These are phyloP conservation scores for Laupala kohalensis DNA, from an alignment of 1,140 invertebrate species.

Conservation along the genomic window DNA sequence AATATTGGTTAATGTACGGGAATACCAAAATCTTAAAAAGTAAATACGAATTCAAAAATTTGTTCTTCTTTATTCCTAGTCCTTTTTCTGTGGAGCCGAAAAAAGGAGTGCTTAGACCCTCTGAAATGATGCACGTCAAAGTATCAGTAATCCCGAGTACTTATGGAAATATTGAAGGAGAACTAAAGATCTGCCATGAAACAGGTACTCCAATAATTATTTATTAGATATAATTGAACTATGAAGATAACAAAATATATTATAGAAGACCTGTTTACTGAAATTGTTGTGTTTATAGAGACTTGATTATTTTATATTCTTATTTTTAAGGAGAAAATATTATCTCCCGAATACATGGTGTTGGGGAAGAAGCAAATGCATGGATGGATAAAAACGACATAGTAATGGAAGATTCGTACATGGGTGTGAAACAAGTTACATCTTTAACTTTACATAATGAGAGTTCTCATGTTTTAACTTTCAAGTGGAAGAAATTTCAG, in stretches of 20 bases:
- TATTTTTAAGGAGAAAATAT: slow-evolving; percentile 25
- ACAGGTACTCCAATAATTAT: too few species aligned
- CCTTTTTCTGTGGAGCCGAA: slow-evolving; percentile 27
- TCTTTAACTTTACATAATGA: slow-evolving; percentile 29
- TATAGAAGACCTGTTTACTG: too few species aligned
- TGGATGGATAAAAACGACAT: slow-evolving; percentile 22
- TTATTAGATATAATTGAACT: too few species aligned
- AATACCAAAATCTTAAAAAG: too few species aligned
- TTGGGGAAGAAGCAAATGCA: slow-evolving; percentile 23
- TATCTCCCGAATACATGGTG: slow-evolving; percentile 21
- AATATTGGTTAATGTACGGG: too few species aligned
- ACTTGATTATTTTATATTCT: slow-evolving; percentile 9
- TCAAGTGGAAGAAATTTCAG: slow-evolving; percentile 28
- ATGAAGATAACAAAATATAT: too few species aligned
- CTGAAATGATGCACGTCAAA: slow-evolving; percentile 24
- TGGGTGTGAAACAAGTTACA: slow-evolving; percentile 26
- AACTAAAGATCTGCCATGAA: slow-evolving; percentile 28
- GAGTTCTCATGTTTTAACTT: slow-evolving; percentile 27
- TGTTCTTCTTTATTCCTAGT: slow-evolving; percentile 15
- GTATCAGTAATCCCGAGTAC: slow-evolving; percentile 23
- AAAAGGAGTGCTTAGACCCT: slow-evolving; percentile 25
- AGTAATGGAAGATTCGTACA: slow-evolving; percentile 29
- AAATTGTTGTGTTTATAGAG: too few species aligned
- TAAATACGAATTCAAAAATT: too few species aligned
- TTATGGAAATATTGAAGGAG: slow-evolving; percentile 20